Base-by-base conservation (phyloP, 2,888 invertebrate genomes). In the Nomada fabriciana region DNA sequence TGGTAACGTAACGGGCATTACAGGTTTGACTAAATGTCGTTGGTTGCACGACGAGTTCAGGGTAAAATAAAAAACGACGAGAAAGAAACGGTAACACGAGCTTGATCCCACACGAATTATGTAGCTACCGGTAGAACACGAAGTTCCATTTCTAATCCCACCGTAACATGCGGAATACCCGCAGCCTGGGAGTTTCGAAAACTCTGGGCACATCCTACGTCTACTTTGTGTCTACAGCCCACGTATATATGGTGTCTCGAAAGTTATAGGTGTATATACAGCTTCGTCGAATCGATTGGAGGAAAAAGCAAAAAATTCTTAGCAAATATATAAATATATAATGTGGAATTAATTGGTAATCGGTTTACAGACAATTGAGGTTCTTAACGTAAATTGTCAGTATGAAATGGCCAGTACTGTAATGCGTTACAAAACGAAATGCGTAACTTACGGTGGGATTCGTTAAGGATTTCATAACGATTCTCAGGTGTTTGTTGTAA, bases 101-200 rank as follows among this genome's bases (percentile, higher is more conserved):
- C 42, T 42, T 42, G 73, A 74, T 67, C 23, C 13, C 20, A 18
- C 36, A n/a, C 29, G 43, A 36, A 47, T 36, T 36, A n/a, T n/a
- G n/a, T n/a, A 64, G n/a, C 61, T 11, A 20, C 29, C 23, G n/a
- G 52, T 50, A 15, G 64, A 73, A 52, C 74, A 42, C 74, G 59
- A 53, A 52, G 59, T 76, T 73, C 65, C 76, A 64, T 74, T 76
- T 65, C 76, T 76, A 76, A 76, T 76, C 73, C 64, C 52, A 20
- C 50, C 52, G 76, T 42, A 65, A 73, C 78, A 70, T 47, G 52
- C 36, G 20, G 53, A 53, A 70, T 77, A 20, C 36, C 68, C 60
- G 67, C 36, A 55, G 50, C 25, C 15, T 15, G 47, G 4, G 29
- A 50, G 25, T 63, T 68, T 11, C 63, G 47, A 43, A 64, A 76